phyloP scores from a whole-genome alignment of 2,888 invertebrate genomes.

The Melanostoma scalare region DNA sequence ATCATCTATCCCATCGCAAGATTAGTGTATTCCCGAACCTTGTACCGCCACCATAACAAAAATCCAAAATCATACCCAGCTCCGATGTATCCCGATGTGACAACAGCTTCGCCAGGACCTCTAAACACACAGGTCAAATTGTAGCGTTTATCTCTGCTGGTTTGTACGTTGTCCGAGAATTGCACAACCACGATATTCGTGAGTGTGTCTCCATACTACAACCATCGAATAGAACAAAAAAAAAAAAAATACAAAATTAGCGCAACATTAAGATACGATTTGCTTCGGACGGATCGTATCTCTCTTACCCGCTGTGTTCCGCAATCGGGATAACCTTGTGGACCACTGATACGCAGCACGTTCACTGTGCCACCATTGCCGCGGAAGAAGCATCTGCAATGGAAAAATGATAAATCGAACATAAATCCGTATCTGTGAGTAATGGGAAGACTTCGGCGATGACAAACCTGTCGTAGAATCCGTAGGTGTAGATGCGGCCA shows the following conservation, averaged over 20 bases:
- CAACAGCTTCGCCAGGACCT: conserved; percentile 95
- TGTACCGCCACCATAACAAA: conserved; percentile 16
- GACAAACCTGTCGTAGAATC: conserved; percentile 89
- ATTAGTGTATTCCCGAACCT: conserved; percentile 13
- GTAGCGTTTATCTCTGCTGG: conserved; percentile 93
- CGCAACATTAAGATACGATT: conserved; percentile 61
- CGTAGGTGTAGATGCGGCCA: conserved; percentile 95
- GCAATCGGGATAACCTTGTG: conserved; percentile 96
- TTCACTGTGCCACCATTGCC: conserved; percentile 94
- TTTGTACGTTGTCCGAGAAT: conserved; percentile 96
- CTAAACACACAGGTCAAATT: conserved; percentile 96
- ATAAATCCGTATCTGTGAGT: conserved; percentile 25
- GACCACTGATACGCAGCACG: conserved; percentile 92
- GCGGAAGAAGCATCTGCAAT: conserved; percentile 90
- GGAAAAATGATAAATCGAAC: conserved; percentile 42
- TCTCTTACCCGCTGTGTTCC: conserved; percentile 90
- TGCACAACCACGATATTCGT: conserved; percentile 97
- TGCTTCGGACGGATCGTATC: conserved; percentile 43
- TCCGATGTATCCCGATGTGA: conserved; percentile 95
- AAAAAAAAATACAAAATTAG: conserved; percentile 51
- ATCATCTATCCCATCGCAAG: conserved; percentile 42
- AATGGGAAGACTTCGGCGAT: conserved; percentile 39
- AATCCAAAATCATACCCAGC: conserved; percentile 87
- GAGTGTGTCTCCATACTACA: conserved; percentile 95
- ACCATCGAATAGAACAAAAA: conserved; percentile 3